These are phyloP conservation scores for Meda fulgida DNA, from an alignment of 2,797 vertebrate genomes.

Conservation along the genomic window DNA sequence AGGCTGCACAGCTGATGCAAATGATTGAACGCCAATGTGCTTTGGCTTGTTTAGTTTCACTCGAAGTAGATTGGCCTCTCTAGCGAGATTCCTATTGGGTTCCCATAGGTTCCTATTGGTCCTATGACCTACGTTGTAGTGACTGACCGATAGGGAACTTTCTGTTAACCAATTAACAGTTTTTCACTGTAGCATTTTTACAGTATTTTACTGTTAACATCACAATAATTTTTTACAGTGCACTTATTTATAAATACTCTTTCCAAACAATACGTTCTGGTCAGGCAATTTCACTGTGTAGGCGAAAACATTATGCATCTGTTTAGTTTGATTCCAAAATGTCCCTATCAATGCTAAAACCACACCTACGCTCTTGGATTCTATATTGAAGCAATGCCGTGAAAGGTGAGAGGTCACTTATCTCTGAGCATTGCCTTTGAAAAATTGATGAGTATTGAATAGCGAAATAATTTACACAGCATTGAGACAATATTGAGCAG, in stretches of 20 bases:
- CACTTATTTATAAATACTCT: not conserved
- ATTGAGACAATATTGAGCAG: slow-evolving; percentile 47
- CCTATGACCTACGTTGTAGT: too few relatives aligned
- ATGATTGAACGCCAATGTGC: too few relatives aligned
- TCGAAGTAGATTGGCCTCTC: too few relatives aligned
- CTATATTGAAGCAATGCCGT: slow-evolving; percentile 9
- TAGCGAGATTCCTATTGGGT: too few relatives aligned
- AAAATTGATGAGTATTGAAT: slow-evolving; percentile 47
- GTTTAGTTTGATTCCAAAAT: slow-evolving; percentile 2
- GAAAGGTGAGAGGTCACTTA: slow-evolving; percentile 47
- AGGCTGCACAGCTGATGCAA: too few relatives aligned
- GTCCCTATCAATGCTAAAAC: not conserved
- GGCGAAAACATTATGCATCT: slow-evolving; percentile 18
- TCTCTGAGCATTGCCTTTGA: slow-evolving; percentile 37
- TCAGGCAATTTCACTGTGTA: not conserved
- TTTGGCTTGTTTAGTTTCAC: too few relatives aligned
- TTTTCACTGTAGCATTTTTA: too few relatives aligned
- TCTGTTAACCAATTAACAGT: too few relatives aligned
- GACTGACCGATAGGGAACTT: too few relatives aligned
- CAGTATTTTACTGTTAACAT: too few relatives aligned
- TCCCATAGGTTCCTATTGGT: too few relatives aligned
- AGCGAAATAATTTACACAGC: slow-evolving; percentile 28
- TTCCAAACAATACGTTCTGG: not conserved
- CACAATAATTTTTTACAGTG: too few relatives aligned
- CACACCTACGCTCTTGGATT: not conserved